phyloP scores from a whole-genome alignment of 1,140 invertebrate species.

The Papilio machaon region DNA sequence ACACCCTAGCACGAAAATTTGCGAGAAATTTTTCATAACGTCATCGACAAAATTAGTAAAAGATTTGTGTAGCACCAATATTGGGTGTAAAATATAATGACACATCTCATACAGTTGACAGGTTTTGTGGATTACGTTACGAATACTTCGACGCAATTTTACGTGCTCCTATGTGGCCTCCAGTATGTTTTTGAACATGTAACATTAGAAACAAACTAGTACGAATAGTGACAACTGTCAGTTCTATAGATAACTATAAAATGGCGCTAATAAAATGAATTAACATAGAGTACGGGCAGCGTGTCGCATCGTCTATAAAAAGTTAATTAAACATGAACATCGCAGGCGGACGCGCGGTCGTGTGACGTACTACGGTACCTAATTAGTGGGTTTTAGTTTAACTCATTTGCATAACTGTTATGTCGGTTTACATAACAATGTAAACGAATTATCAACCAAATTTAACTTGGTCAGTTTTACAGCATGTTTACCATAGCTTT shows the following conservation, averaged over 20 bases:
- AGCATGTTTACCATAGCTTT: neutral
- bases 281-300: conserved; percentile 47
- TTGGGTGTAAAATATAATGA: too few species aligned
- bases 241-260: conserved; percentile 39
- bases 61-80: too few species aligned
- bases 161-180: too few species aligned
- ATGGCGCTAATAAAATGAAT: conserved; percentile 57
- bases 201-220: too few species aligned
- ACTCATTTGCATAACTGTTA: conserved; percentile 41
- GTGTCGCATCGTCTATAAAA: conserved; percentile 56
- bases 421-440: conserved; percentile 20
- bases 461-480: neutral
- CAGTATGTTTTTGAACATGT: too few species aligned
- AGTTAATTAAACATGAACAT: conserved; percentile 60
- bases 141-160: too few species aligned
- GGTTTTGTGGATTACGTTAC: too few species aligned
- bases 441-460: neutral
- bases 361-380: conserved; percentile 36
- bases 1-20: too few species aligned
- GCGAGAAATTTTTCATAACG: too few species aligned
- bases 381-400: conserved; percentile 45
- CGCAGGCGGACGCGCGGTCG: conserved; percentile 3
- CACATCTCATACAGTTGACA: too few species aligned
- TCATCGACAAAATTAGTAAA: too few species aligned
- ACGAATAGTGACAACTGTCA: conserved; percentile 7